Base-by-base conservation (phyloP, 2,113 vertebrate species). In the Gambusia holbrooki region DNA sequence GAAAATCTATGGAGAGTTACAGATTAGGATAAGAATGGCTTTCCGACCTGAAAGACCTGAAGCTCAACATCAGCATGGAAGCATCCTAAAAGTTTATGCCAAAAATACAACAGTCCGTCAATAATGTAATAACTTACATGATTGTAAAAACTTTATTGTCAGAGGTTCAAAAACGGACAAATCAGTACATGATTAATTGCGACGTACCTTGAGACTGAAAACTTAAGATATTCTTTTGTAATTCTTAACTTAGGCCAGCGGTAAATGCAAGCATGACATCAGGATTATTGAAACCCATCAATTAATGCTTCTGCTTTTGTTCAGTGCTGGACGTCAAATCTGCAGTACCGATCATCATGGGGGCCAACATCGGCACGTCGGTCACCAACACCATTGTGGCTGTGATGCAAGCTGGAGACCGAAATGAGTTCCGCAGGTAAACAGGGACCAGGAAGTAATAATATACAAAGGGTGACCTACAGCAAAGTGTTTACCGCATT, bases 381-480 rank as follows among this genome's bases (percentile, higher is more conserved):
- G 94, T 99, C 84, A 99, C 97, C 84, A 99, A 98, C 91, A 99
- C 97, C 0, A 95, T 99, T 0, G 97, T 99, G 85, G 97, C 98
- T 0, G 94, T 98, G 81, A 97, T 99, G 97, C 97, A 99, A 89
- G 96, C 96, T 0, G 97, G 96, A 27, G 96, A 99, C 80, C 92
- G 98, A 66, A 96, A 95, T 25, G 97, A 97, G 85, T 99, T 99
- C 90, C 95, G 97, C 94, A 97, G 98, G 97, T 99, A 94, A 81
- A 66, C 27, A 1, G 15, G 19, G 12, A 73, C 22, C 62, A 2
- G 0, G 51, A 1, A 3, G 0, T n/a, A 12, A 17, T 12, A 61
- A 29, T 40, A 54, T 2, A 3, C 40, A 66, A 13, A 42, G 35
- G 25, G 5, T 40, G 6, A 62, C 0, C 19, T 25, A 1, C 1